Evolutionary conservation across 1,140 invertebrate genomes (phyloP).

Genomic region (Heliconius hewitsoni): DNA sequence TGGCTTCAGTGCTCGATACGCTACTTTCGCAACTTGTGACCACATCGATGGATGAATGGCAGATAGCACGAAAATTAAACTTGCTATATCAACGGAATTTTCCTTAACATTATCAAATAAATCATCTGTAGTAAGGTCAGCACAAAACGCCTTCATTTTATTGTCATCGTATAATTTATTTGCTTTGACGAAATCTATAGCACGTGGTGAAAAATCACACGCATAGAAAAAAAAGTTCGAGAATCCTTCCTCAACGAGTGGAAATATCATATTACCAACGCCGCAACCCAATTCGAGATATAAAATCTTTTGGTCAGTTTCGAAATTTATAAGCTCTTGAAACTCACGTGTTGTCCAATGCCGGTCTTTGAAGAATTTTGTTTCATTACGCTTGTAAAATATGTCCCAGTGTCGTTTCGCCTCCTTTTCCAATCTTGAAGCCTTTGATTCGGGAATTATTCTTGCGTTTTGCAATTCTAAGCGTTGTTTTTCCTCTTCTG

Average conservation of each 20-base stretch:
- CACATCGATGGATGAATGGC: conserved; percentile 95
- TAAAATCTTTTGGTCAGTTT: conserved; percentile 63
- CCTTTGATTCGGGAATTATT: conserved; percentile 85
- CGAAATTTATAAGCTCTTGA: conserved; percentile 86
- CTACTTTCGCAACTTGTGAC: conserved; percentile 84
- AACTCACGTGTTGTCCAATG: conserved; percentile 99
- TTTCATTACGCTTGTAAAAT: conserved; percentile 97
- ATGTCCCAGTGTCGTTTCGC: conserved; percentile 97
- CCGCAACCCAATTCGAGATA: conserved; percentile 97
- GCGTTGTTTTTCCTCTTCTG: conserved; percentile 82
- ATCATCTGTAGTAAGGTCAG: conserved; percentile 85
- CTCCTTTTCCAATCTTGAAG: conserved; percentile 91
- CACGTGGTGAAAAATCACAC: conserved; percentile 96
- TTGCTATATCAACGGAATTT: conserved; percentile 89
- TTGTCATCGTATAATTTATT: conserved; percentile 83
- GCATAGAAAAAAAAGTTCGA: conserved; percentile 90
- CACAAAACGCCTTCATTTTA: conserved; percentile 89
- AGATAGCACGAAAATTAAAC: conserved; percentile 98
- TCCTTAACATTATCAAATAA: conserved; percentile 82
- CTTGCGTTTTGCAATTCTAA: conserved; percentile 86
- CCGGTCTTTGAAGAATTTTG: conserved; percentile 97
- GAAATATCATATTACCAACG: conserved; percentile 98
- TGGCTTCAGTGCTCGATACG: conserved; percentile 87
- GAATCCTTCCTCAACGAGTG: conserved; percentile 90
- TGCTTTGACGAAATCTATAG: conserved; percentile 92